Evolutionary conservation across 2,797 vertebrate species (phyloP).

Genomic region (Babyrousa celebensis): DNA sequence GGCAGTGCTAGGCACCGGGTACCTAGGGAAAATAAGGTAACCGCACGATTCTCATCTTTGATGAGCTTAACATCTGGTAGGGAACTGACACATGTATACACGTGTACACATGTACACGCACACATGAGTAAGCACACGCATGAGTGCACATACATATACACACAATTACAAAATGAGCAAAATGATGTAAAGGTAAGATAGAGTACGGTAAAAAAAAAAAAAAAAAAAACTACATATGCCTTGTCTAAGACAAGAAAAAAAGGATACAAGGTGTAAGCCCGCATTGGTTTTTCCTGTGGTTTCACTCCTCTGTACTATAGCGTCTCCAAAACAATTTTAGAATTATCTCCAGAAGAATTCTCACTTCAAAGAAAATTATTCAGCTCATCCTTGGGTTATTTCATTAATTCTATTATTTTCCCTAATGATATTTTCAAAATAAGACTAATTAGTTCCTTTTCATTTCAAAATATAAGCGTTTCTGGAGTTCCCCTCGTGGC

Average conservation of each 20-base stretch:
- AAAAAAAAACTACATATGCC: not conserved
- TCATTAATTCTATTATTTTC: slow-evolving; percentile 44
- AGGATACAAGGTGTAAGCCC: not conserved
- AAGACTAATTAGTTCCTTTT: slow-evolving; percentile 10
- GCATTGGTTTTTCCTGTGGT: not conserved
- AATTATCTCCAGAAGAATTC: not conserved
- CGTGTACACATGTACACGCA: not conserved
- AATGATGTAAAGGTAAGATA: not conserved
- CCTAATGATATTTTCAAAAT: slow-evolving; percentile 70
- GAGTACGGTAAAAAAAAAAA: not conserved
- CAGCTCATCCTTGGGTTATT: not conserved
- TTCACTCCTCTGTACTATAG: not conserved
- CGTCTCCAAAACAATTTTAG: not conserved
- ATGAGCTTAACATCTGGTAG: slow-evolving; percentile 1
- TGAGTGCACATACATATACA: not conserved
- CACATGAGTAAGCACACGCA: not conserved
- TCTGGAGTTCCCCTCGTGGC: too few species aligned
- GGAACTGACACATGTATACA: not conserved
- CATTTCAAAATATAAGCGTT: not conserved
- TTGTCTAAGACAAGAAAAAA: not conserved
- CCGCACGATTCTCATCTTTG: not conserved
- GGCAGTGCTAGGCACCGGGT: not conserved
- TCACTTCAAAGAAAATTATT: slow-evolving; percentile 71
- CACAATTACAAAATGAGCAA: slow-evolving; percentile 17
- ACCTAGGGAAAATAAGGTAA: not conserved